Conservation (phyloP, 2,113 vertebrate species). For the Pseudorhombus dupliciocellatus region DNA sequence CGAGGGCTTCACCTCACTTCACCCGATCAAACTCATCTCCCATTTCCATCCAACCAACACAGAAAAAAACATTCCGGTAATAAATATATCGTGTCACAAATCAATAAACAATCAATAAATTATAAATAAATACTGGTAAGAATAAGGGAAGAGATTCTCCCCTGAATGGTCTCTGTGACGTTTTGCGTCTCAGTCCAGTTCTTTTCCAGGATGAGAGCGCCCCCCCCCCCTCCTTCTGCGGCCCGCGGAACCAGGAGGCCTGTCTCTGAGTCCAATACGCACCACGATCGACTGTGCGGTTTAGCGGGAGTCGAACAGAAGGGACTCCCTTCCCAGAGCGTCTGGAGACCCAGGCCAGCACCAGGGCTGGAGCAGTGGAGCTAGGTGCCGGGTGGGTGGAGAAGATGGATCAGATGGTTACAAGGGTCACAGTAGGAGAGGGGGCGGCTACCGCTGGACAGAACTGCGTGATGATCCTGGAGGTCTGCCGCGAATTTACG, state of each 20-base stretch:
- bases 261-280: constrained; percentile 49
- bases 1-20: constrained; percentile 40
- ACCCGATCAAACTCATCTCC: constrained; percentile 26
- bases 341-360: constrained; percentile 30
- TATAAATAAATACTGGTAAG: constrained; percentile 54
- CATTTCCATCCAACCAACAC: constrained; percentile 41
- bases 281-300: constrained; percentile 34
- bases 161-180: constrained; percentile 31
- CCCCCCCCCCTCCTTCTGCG: constrained; percentile 45
- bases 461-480: constrained; percentile 83
- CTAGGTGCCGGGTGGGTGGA: constrained; percentile 83
- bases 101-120: constrained; percentile 73
- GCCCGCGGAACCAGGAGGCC: constrained; percentile 51
- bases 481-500: constrained; percentile 81
- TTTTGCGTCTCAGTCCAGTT: constrained; percentile 40
- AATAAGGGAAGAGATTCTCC: constrained; percentile 27
- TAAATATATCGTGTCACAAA: constrained; percentile 57
- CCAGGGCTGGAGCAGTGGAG: constrained; percentile 53
- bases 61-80: constrained; percentile 52
- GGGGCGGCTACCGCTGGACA: constrained; percentile 61
- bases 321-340: constrained; percentile 59
- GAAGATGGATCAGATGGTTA: constrained; percentile 86
- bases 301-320: constrained; percentile 49
- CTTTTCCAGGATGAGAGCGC: constrained; percentile 23
- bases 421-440: constrained; percentile 88